phyloP scores from a whole-genome alignment of 1,140 invertebrate genomes.

The Glossosoma conforme region DNA sequence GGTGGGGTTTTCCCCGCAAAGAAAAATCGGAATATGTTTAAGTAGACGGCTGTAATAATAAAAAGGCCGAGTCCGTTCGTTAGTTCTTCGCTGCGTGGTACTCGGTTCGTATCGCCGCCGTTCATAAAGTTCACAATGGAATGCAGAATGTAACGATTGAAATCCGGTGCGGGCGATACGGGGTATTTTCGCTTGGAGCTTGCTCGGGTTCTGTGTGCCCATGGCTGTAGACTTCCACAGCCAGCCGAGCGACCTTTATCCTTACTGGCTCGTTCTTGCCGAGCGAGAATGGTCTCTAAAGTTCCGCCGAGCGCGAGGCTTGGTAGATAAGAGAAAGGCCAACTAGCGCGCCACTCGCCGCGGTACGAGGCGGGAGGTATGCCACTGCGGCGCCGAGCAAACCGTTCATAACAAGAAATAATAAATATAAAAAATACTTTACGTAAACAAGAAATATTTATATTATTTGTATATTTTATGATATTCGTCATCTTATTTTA shows the following conservation, averaged over 20 bases:
- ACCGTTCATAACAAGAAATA: neutral
- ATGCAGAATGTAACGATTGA: slow-evolving; percentile 30
- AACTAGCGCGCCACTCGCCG: slow-evolving; percentile 14
- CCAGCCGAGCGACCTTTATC: slow-evolving; percentile 20
- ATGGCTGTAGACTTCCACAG: slow-evolving; percentile 3
- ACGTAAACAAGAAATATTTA: no score
- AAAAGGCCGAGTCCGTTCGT: slow-evolving; percentile 21
- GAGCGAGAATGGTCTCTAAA: slow-evolving; percentile 12
- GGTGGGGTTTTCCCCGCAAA: no score
- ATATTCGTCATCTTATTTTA: no score
- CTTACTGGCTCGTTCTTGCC: slow-evolving; percentile 19
- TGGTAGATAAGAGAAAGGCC: slow-evolving; percentile 32
- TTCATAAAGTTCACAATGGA: slow-evolving; percentile 29
- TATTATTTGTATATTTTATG: neutral
- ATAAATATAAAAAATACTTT: no score
- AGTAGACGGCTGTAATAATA: slow-evolving; percentile 21
- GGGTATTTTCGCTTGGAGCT: slow-evolving; percentile 18
- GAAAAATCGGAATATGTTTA: slow-evolving; percentile 16
- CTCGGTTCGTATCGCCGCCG: slow-evolving; percentile 23
- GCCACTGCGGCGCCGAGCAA: neutral
- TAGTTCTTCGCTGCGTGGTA: neutral
- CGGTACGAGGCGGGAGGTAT: slow-evolving; percentile 8
- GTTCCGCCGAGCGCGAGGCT: slow-evolving; percentile 3
- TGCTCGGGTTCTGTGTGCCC: neutral
- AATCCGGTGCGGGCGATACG: slow-evolving; percentile 26